A percentile compares a stretch with the other conserved stretches of the same genome.
phyloP scores from a whole-genome alignment of 2,888 invertebrate genomes.

The Onthophagus sagittarius region DNA sequence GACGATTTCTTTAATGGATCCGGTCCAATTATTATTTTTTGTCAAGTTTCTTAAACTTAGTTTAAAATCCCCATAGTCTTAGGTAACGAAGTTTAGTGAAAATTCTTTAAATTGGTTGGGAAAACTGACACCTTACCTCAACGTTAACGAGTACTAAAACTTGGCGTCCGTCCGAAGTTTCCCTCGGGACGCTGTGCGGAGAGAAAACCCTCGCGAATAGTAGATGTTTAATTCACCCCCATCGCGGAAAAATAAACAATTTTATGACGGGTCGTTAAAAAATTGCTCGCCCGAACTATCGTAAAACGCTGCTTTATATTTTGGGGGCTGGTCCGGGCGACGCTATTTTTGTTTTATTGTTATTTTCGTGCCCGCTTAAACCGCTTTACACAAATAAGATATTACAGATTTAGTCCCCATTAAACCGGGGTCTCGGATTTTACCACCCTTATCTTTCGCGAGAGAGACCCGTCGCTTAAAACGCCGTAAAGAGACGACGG shows the following conservation, averaged over 20 bases:
- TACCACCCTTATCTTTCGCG: constrained; percentile 23
- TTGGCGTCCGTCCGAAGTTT: not conserved
- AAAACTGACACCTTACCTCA: not conserved
- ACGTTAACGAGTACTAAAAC: not conserved
- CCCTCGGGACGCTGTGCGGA: not conserved
- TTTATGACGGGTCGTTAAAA: constrained; percentile 12
- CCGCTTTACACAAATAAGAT: constrained; percentile 23
- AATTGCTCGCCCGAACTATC: constrained; percentile 9
- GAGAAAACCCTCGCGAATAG: not conserved
- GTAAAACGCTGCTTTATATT: constrained; percentile 11
- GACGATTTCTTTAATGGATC: not conserved
- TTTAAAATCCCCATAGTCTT: not conserved
- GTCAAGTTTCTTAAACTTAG: not conserved
- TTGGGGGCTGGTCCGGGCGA: not conserved
- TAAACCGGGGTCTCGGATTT: constrained; percentile 19
- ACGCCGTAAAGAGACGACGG: constrained; percentile 21
- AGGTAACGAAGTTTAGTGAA: not conserved
- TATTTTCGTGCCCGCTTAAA: constrained; percentile 18
- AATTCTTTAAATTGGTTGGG: not conserved
- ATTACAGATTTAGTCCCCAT: constrained; percentile 24
- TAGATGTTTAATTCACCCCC: not conserved
- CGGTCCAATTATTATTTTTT: not conserved
- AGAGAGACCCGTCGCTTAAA: constrained; percentile 23
- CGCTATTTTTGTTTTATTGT: constrained; percentile 12
- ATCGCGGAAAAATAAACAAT: constrained; percentile 3